phyloP scores from a whole-genome alignment of 2,888 invertebrate species.

The Spicauda simplicius region DNA sequence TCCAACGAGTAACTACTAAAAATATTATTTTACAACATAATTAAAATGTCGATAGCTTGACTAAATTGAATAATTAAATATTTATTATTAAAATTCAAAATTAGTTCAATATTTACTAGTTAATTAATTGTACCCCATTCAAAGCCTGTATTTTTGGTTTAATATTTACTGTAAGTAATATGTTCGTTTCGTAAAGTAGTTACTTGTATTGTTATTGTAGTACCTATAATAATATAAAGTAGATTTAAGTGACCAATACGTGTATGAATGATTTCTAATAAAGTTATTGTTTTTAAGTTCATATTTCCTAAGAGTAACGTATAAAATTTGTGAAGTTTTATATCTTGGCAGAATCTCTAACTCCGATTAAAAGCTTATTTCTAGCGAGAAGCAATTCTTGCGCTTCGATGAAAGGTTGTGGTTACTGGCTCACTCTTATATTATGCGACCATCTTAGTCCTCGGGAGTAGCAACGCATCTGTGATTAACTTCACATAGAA shows the following conservation, averaged over 20 bases:
- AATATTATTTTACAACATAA: neutral
- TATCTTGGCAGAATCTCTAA: no score
- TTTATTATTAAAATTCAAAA: no score
- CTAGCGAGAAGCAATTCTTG: no score
- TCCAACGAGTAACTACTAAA: neutral
- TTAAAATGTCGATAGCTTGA: no score
- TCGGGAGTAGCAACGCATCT: no score
- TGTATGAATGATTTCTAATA: conserved; percentile 56
- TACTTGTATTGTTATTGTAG: conserved; percentile 64
- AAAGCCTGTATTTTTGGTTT: neutral
- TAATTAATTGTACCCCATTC: neutral
- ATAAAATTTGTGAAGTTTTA: no score
- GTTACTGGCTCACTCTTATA: no score
- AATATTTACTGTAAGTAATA: neutral
- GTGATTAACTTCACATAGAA: no score
- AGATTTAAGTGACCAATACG: conserved; percentile 57
- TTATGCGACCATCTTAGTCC: no score
- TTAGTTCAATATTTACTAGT: neutral
- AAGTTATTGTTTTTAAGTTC: conserved; percentile 31
- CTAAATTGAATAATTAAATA: no score
- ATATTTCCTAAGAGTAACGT: neutral
- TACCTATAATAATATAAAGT: conserved; percentile 73
- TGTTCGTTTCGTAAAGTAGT: conserved; percentile 10
- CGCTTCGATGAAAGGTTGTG: no score
- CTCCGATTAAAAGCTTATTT: no score